Base-by-base conservation (phyloP, 2,797 vertebrate genomes). In the Eulemur coronatus region DNA sequence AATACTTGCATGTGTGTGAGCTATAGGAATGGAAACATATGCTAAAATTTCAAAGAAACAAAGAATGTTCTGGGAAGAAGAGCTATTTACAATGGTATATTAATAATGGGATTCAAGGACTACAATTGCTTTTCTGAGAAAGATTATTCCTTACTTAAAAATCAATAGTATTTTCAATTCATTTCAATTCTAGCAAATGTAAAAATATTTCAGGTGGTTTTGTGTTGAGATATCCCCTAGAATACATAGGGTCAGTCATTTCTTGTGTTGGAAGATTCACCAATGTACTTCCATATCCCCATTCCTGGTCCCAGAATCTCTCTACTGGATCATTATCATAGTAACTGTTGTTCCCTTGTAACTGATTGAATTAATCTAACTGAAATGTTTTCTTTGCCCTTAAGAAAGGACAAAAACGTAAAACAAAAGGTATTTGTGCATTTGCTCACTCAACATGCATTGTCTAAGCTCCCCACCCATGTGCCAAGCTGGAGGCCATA, bases 21-120 rank as follows among this genome's bases (percentile, higher is more conserved):
- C 59, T 79, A 95, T 33, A 94, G 94, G 97, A 96, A 92, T 80
- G 79, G 79, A 93, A 94, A 90, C 72, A 89, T 69, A 67, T 13
- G 50, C 61, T 96, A 82, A 73, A 91, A 63, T 76, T 63, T 88
- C 67, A 69, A 89, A 90, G 91, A 95, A 84, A 94, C 80, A 76
- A 94, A 91, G 50, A 89, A 63, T 85, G 75, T 55, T 90, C 6
- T 57, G 5, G 10, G 63, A 33, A 30, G 50, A 52, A 67, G 70
- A 65, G 63, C 14, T 57, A 63, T 69, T 91, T 87, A 46, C 33
- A 41, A 38, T 28, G 84, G n/a, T 14, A 22, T 67, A 50, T 41
- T 63, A 91, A 89, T 89, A 89, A 93, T 0, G 70, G 76, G 72
- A 93, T 89, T 69, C 46, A n/a, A 90, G 48, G 72, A 84, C 17